Percentiles rank a stretch among this genome's conserved stretches.
phyloP scores from a whole-genome alignment of 1,140 invertebrate genomes.

The Harpegnathos saltator region DNA sequence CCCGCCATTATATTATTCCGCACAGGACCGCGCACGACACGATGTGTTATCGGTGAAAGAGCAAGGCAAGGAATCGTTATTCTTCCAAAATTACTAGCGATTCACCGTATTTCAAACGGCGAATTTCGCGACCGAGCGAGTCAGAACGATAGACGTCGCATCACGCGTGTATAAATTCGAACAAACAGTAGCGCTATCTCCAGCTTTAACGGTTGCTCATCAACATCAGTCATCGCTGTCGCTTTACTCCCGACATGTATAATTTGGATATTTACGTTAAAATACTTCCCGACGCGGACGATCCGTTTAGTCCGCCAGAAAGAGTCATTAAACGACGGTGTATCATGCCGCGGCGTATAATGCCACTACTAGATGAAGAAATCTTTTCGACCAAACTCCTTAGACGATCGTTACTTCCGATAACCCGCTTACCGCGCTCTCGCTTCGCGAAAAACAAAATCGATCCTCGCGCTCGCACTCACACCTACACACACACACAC shows the following conservation, averaged over 20 bases:
- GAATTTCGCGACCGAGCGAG: no score
- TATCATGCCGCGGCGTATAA: conserved; percentile 47
- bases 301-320: conserved; percentile 11
- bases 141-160: no score
- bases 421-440: conserved; percentile 45
- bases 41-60: neutral
- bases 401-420: conserved; percentile 44
- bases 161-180: no score
- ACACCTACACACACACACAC: no score
- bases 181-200: no score
- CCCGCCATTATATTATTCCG: neutral
- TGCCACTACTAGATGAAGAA: conserved; percentile 40
- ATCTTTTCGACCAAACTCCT: conserved; percentile 44
- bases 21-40: neutral
- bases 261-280: conserved; percentile 35
- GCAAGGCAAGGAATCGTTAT: no score
- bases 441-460: conserved; percentile 42
- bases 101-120: neutral
- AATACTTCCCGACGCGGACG: neutral
- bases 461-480: conserved; percentile 2
- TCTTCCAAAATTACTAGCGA: neutral
- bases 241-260: no score
- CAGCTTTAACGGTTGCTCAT: no score
- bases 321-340: conserved; percentile 9
- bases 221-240: no score